Conservation (phyloP, 2,797 vertebrate genomes). For the Sebastes variabilis region DNA sequence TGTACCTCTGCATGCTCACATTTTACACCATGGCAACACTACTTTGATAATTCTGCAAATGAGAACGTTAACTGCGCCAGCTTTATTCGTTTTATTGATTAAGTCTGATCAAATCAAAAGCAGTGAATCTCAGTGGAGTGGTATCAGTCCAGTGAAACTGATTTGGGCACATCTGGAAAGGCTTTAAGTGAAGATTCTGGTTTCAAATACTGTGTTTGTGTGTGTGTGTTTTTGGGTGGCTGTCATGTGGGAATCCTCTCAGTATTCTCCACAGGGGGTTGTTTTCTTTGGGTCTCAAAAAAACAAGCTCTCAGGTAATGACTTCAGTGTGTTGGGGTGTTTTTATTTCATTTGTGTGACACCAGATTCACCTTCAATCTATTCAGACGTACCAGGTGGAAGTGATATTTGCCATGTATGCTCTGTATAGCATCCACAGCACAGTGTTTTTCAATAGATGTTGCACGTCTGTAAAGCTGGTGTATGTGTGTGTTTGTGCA, state of each 20-base stretch:
- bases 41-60: not conserved
- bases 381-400: not conserved
- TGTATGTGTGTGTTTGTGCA: constrained; percentile 19
- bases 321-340: constrained; percentile 73
- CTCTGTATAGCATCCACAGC: not conserved
- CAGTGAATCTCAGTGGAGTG: not conserved
- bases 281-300: constrained; percentile 72
- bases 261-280: constrained; percentile 69
- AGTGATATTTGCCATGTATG: not conserved
- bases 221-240: constrained; percentile 33
- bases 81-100: not conserved
- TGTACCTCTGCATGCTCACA: not conserved
- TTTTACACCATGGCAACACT: not conserved
- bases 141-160: constrained; percentile 37
- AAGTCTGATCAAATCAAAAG: constrained; percentile 15
- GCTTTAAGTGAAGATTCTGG: constrained; percentile 57
- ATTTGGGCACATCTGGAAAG: constrained; percentile 81
- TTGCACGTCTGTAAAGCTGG: not conserved
- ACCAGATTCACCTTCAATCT: not conserved
- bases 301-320: constrained; percentile 74
- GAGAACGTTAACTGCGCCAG: not conserved
- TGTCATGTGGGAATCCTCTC: constrained; percentile 79
- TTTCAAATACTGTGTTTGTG: constrained; percentile 47
- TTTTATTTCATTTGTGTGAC: constrained; percentile 28
- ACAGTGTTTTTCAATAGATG: not conserved